Percentiles rank a stretch among this genome's conserved stretches.
Conservation (phyloP, 2,113 vertebrate genomes). For the Dicerorhinus sumatrensis region DNA sequence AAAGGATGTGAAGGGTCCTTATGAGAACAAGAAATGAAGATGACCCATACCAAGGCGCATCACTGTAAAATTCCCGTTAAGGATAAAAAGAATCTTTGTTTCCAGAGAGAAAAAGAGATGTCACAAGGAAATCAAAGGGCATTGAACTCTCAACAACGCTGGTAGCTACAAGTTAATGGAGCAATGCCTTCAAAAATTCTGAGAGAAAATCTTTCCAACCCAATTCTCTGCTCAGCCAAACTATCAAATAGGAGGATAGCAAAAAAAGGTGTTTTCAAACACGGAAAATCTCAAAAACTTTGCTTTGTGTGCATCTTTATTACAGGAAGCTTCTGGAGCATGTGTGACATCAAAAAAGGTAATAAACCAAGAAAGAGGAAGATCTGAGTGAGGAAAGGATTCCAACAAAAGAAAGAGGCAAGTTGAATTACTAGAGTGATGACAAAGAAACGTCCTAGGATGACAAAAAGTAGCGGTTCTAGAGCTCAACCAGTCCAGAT, state of each 20-base stretch:
- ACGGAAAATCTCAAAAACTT: background rate
- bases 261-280: background rate
- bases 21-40: constrained; percentile 24
- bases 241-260: background rate
- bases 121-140: background rate
- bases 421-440: background rate
- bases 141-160: background rate
- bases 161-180: background rate
- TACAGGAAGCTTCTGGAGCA: background rate
- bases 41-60: background rate
- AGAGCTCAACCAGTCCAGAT: background rate
- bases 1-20: background rate
- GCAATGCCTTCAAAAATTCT: background rate
- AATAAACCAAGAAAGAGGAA: background rate
- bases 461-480: background rate
- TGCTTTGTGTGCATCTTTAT: background rate
- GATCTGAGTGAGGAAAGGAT: background rate
- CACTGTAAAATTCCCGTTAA: background rate
- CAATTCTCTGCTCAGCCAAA: background rate
- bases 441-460: background rate
- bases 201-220: background rate
- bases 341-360: background rate
- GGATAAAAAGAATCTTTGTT: background rate
- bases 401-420: background rate
- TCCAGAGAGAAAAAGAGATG: background rate